phyloP scores from a whole-genome alignment of 1,140 invertebrate species.

The Megathymus violae region DNA sequence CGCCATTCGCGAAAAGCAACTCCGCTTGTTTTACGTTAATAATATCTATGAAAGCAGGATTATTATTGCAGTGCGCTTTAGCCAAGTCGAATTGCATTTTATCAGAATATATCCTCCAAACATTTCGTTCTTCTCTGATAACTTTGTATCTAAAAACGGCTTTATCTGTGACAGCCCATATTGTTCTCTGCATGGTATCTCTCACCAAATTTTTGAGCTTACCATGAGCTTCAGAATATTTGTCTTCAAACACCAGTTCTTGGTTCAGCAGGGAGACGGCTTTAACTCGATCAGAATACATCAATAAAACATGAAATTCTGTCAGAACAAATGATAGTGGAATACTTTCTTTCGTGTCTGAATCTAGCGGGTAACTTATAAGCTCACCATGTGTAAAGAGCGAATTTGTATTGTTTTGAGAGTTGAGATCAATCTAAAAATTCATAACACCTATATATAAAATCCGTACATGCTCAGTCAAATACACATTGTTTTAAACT shows the following conservation, averaged over 20 bases:
- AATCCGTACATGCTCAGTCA: no score
- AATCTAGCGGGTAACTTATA: constrained; percentile 83
- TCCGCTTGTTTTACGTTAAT: constrained; percentile 96
- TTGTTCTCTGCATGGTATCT: constrained; percentile 91
- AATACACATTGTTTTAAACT: no score
- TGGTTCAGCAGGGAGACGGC: constrained; percentile 94
- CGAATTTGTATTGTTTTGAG: constrained; percentile 83
- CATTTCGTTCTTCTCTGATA: constrained; percentile 92
- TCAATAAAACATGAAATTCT: constrained; percentile 94
- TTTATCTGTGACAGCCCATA: constrained; percentile 94
- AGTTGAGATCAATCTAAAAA: constrained; percentile 83
- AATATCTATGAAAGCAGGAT: constrained; percentile 91
- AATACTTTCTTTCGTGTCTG: constrained; percentile 66
- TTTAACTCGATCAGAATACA: constrained; percentile 93
- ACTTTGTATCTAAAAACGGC: constrained; percentile 95
- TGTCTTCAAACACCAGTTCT: constrained; percentile 94
- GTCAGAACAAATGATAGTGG: constrained; percentile 93
- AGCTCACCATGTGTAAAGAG: constrained; percentile 86
- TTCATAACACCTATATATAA: no score
- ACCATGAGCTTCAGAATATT: constrained; percentile 92
- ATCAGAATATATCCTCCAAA: constrained; percentile 95
- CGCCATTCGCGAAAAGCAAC: constrained; percentile 90
- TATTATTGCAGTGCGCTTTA: constrained; percentile 90
- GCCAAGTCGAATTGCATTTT: constrained; percentile 95
- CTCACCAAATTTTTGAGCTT: constrained; percentile 92